Conservation (phyloP, 2,797 vertebrate genomes). For the Gambusia yucatana region DNA sequence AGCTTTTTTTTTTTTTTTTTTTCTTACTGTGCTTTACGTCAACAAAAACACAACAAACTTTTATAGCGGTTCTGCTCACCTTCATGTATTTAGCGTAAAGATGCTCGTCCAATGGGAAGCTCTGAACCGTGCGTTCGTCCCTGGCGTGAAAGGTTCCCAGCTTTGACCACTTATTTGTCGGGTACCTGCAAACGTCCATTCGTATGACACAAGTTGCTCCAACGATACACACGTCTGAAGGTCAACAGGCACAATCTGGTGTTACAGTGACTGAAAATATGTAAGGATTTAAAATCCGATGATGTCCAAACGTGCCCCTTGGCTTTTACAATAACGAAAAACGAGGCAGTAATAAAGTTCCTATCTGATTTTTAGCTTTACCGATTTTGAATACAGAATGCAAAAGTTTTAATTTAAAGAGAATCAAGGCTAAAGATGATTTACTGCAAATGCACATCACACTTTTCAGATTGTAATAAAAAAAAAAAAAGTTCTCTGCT, state of each 20-base stretch:
- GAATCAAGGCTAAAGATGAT: background rate
- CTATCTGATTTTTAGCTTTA: background rate
- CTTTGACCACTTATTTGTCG: conserved; percentile 97
- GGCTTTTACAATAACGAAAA: background rate
- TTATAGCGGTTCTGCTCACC: conserved; percentile 76
- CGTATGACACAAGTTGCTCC: background rate
- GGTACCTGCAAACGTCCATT: conserved; percentile 84
- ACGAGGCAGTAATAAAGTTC: background rate
- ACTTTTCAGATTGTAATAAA: background rate
- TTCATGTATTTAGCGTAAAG: conserved; percentile 99
- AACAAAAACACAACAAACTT: background rate
- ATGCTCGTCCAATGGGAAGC: conserved; percentile 96
- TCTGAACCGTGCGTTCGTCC: conserved; percentile 96
- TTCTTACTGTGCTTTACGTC: background rate
- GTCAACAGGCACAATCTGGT: background rate
- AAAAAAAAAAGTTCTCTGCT: background rate
- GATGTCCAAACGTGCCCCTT: background rate
- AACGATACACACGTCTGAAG: background rate
- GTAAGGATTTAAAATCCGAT: background rate
- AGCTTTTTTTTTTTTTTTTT: too few species aligned
- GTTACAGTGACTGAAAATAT: background rate
- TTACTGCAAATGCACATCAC: background rate
- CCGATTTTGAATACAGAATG: background rate
- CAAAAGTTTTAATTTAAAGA: background rate
- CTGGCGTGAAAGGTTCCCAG: conserved; percentile 95